Evolutionary conservation across 2,113 vertebrate genomes (phyloP).

Genomic region (Macaca mulatta): DNA sequence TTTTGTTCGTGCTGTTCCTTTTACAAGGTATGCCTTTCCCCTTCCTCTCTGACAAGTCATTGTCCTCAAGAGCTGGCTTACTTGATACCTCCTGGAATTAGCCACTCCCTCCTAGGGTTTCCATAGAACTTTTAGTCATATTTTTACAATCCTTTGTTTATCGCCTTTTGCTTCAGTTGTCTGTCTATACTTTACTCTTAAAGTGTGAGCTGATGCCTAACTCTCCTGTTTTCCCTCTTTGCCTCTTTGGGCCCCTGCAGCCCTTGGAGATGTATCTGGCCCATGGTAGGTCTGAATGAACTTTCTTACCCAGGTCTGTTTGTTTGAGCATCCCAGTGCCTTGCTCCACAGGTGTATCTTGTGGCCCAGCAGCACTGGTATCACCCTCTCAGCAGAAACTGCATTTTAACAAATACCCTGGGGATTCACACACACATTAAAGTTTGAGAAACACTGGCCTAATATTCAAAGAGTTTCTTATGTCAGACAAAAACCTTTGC

Average conservation of each 20-base stretch:
- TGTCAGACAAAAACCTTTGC: neutral
- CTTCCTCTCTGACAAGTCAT: neutral
- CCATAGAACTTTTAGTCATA: neutral
- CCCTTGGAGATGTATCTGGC: neutral
- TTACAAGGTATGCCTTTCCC: neutral
- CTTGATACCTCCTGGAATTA: neutral
- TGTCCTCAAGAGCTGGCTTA: neutral
- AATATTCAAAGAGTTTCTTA: neutral
- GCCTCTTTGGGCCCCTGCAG: neutral
- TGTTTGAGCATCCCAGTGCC: too few species aligned
- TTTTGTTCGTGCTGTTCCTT: neutral
- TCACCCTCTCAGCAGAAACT: neutral
- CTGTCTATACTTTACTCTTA: neutral
- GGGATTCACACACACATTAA: neutral
- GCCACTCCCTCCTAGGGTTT: neutral
- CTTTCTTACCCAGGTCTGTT: neutral
- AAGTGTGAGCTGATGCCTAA: neutral
- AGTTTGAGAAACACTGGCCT: neutral
- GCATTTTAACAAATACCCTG: neutral
- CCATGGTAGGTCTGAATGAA: neutral
- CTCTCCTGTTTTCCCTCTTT: neutral
- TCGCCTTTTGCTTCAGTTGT: neutral
- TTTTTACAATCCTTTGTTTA: too few species aligned
- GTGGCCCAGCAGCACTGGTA: neutral
- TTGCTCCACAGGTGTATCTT: rapidly evolving